A percentile compares a stretch with the other conserved stretches of the same genome.
phyloP scores from a whole-genome alignment of 2,888 invertebrate genomes.

The Embidobia sp. region DNA sequence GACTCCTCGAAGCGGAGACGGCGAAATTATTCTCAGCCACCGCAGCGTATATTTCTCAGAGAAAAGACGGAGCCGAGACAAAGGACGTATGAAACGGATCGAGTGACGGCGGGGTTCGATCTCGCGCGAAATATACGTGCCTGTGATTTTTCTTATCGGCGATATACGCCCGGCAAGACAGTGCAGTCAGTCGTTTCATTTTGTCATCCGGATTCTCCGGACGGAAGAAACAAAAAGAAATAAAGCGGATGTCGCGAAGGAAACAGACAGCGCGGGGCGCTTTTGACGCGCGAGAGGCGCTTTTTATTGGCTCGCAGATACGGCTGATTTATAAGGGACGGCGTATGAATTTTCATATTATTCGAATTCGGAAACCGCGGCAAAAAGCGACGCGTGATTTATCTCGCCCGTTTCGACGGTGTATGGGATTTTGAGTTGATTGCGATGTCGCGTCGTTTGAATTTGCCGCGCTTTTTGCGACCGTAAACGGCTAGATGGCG shows the following conservation, averaged over 20 bases:
- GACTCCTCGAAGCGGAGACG: too few relatives aligned
- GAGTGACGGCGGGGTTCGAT: too few relatives aligned
- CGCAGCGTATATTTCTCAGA: too few relatives aligned
- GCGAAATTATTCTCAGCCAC: too few relatives aligned
- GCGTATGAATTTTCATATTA: conserved; percentile 53
- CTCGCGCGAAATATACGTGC: too few relatives aligned
- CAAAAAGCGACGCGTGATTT: conserved; percentile 30
- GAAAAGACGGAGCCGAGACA: too few relatives aligned
- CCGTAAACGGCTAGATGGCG: not conserved
- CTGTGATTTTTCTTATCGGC: too few relatives aligned
- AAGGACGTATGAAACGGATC: too few relatives aligned
- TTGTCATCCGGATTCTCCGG: conserved; percentile 43
- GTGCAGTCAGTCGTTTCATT: conserved; percentile 61
- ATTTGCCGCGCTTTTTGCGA: conserved; percentile 9
- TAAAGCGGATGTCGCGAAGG: conserved; percentile 24
- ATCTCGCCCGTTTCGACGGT: not conserved
- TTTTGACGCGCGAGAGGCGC: conserved; percentile 28
- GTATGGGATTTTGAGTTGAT: conserved; percentile 18
- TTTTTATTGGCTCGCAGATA: conserved; percentile 45
- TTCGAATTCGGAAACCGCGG: conserved; percentile 31
- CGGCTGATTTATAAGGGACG: conserved; percentile 48
- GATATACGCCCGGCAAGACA: too few relatives aligned
- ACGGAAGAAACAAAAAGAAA: conserved; percentile 2
- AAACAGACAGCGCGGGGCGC: conserved; percentile 13
- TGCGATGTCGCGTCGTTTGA: conserved; percentile 13